Base-by-base conservation (phyloP, 2,797 vertebrate genomes). In the Chaetodon trifasciatus region DNA sequence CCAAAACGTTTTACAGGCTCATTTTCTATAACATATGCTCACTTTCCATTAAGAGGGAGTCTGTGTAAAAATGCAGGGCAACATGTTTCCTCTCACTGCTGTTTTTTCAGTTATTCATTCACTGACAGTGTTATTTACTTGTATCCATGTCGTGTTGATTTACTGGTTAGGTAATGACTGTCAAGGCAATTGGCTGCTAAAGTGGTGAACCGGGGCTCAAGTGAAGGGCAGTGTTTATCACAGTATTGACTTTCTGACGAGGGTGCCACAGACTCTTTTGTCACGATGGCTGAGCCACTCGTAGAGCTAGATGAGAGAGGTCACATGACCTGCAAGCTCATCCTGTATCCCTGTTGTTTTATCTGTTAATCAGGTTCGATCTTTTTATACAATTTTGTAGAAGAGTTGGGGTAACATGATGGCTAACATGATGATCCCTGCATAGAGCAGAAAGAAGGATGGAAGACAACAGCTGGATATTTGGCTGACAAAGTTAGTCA, bases 111-210 rank as follows among this genome's bases (percentile, higher is more conserved):
- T 84, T 85, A 86, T 88, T 91, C 81, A 78, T 78, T 83, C 76
- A 52, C 65, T 24, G 85, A 61, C 82, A 78, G 66, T 67, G 83
- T 83, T 88, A 84, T 92, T 86, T 89, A 86, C 85, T 83, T 76
- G 61, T 68, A 64, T 83, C 78, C 69, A 63, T 94, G 93, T 96
- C 93, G 95, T 94, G 93, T 93, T 89, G 92, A 97, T 97, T 97
- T 97, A 97, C 94, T 94, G 93, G 86, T 89, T 82, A 66, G 87
- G 85, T 92, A 96, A 96, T 96, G 96, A 96, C 95, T 96, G 96
- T 96, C 94, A 94, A 92, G 88, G 88, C 92, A 94, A 90, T 94
- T 95, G 95, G 86, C 81, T 93, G 93, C 94, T 93, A 93, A 95
- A 96, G 95, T 96, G 93, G 94, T 92, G 93, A 95, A 89, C 89